Conservation (phyloP, 2,888 invertebrate species). For the Keiferia lycopersicella region DNA sequence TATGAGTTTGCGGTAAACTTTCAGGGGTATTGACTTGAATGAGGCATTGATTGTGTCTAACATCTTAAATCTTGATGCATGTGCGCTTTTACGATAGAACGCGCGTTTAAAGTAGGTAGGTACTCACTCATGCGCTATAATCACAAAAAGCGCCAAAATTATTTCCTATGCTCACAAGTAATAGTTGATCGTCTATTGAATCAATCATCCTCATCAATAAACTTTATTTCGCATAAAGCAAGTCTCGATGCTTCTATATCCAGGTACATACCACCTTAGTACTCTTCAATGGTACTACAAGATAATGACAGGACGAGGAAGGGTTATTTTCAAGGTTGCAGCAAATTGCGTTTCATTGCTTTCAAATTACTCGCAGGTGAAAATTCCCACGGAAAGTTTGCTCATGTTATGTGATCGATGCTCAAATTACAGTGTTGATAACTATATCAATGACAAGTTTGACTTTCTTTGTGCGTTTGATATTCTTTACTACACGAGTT, state of each 20-base stretch:
- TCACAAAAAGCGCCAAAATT: no score
- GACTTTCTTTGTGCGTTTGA: no score
- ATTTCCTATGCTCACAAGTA: no score
- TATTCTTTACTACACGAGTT: no score
- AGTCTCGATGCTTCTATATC: background rate
- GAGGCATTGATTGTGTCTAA: no score
- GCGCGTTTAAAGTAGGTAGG: no score
- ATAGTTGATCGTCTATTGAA: background rate
- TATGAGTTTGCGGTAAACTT: slow-evolving; percentile 18
- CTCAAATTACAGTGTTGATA: background rate
- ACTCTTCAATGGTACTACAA: background rate
- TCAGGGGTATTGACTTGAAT: background rate
- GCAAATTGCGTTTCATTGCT: slow-evolving; percentile 7
- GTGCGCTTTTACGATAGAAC: no score
- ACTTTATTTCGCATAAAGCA: background rate
- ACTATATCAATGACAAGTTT: background rate
- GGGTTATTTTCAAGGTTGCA: slow-evolving; percentile 18
- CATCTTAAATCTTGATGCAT: no score
- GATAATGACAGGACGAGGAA: slow-evolving; percentile 17
- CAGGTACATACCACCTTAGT: background rate
- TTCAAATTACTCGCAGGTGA: slow-evolving; percentile 22
- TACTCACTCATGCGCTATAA: no score
- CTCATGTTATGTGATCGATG: slow-evolving; percentile 15
- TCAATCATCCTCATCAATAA: background rate
- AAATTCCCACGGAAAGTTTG: slow-evolving; percentile 29